phyloP scores from a whole-genome alignment of 2,888 invertebrate genomes.

The Zaprionus lineosus region DNA sequence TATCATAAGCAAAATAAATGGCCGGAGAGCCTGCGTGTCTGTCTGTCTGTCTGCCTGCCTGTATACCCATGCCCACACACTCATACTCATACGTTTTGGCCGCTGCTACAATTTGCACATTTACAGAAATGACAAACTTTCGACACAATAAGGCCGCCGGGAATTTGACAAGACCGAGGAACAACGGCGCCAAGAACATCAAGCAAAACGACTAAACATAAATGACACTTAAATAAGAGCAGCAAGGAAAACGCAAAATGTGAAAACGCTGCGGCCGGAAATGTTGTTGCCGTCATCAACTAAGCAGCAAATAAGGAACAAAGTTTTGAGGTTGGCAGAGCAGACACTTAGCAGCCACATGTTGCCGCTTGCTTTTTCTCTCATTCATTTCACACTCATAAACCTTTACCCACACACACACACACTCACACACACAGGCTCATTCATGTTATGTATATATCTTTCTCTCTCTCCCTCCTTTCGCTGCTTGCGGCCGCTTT shows the following conservation, averaged over 20 bases:
- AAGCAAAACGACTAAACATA: conserved; percentile 58
- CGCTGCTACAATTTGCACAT: background rate
- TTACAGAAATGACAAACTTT: conserved; percentile 36
- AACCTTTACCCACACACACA: background rate
- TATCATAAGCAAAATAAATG: too few relatives aligned
- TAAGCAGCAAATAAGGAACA: conserved; percentile 15
- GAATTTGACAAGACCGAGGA: conserved; percentile 32
- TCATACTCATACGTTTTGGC: conserved; percentile 13
- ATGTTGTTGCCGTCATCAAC: conserved; percentile 29
- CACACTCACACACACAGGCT: background rate
- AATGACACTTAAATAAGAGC: conserved; percentile 63
- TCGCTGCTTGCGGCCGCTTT: background rate
- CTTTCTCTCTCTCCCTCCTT: background rate
- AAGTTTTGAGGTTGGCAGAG: conserved; percentile 26
- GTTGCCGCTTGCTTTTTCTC: conserved; percentile 47
- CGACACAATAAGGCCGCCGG: conserved; percentile 39
- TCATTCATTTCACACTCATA: background rate
- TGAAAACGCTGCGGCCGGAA: conserved; percentile 38
- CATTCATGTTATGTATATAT: background rate
- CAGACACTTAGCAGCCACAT: conserved; percentile 52
- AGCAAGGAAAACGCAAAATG: conserved; percentile 10
- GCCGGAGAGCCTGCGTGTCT: too few relatives aligned
- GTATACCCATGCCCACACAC: too few relatives aligned
- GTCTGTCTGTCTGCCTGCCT: too few relatives aligned
- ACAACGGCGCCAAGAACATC: conserved; percentile 23